Evolutionary conservation across 1,140 invertebrate species (phyloP), one percentile per base, ranked within the genome.

Genomic region (Monomorium pharaonis): DNA sequence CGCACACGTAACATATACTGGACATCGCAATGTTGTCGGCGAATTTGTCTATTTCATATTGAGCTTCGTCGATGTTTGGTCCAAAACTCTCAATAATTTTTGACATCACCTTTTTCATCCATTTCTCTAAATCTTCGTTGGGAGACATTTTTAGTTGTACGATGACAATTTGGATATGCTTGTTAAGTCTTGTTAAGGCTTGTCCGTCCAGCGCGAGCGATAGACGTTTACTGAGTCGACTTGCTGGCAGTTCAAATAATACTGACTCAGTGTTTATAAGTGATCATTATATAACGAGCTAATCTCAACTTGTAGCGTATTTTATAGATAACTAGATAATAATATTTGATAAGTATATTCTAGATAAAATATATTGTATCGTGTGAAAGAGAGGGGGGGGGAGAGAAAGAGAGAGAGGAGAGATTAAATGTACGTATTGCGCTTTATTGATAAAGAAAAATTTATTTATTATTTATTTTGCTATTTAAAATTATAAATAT

Each of bases 1-100:
- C 58, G 4, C 44, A 67, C 5, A 69, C 7, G 12, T 89, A 89
- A 44, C 86, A 89, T 0, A 91, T 72, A 12, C 14, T 47, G 2
- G 92, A 93, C 0, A 90, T 0, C n/a, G n/a, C n/a, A n/a, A n/a
- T n/a, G 27, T 54, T 58, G 1, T 80, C 56, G 0, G 0, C 1
- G 0, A 76, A 21, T 0, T 12, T 12, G 1, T 49, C 30, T 0
- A 90, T 10, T 2, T 75, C 70, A 60, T 86, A 91, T 0, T 30
- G 30, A 0, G n/a, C n/a, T 14, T 88, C 27, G 0, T 30, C 10
- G 56, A 47, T 24, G 0, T 72, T 10, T 10, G 62, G 9, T 0
- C 62, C 51, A 0, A 89, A 49, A 21, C 6, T 58, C 5, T 51
- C 4, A 0, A 2, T 16, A 1, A 89, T 30, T 14, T 86, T 81